phyloP scores from a whole-genome alignment of 2,113 vertebrate species.

The Thalassarche chlororhynchos region DNA sequence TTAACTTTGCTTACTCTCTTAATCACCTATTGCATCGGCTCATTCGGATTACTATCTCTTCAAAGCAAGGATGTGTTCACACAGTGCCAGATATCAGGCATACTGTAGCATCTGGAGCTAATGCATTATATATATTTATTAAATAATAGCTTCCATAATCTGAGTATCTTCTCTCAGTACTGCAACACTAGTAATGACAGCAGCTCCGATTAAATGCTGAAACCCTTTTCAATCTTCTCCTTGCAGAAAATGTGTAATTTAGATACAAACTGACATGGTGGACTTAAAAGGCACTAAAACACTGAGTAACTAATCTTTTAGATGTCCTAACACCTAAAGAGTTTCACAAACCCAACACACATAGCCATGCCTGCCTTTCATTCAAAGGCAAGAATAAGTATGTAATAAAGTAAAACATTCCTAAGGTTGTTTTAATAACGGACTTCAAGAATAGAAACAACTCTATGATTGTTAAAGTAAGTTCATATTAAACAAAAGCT shows the following conservation, averaged over 20 bases:
- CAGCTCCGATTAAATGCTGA: background rate
- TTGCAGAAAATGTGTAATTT: background rate
- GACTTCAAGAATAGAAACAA: background rate
- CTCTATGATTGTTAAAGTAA: background rate
- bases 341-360: background rate
- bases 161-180: background rate
- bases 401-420: background rate
- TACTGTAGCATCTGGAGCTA: background rate
- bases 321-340: background rate
- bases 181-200: background rate
- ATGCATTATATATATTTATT: background rate
- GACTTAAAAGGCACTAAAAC: background rate
- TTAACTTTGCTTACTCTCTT: background rate
- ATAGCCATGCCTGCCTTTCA: background rate
- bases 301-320: background rate
- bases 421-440: background rate
- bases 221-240: background rate
- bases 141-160: background rate
- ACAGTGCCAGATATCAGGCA: background rate
- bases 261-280: background rate
- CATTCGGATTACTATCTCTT: background rate
- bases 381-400: background rate
- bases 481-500: background rate
- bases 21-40: background rate
- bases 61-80: background rate